Base-by-base conservation (phyloP, 2,888 invertebrate species). In the Sturmia bella region DNA sequence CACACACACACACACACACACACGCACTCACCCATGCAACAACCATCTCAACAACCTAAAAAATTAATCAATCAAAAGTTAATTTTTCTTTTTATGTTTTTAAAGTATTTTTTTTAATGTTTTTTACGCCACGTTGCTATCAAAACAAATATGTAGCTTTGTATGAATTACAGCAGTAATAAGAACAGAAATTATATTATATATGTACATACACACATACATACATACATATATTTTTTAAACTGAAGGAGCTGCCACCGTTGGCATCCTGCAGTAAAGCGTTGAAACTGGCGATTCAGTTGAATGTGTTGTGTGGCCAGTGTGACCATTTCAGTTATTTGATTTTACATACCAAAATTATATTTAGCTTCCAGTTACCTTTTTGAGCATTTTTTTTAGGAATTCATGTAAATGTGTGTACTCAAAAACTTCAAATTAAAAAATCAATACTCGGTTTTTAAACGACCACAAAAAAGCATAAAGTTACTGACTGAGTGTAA, bases 1-100 rank as follows among this genome's bases (percentile, higher is more conserved):
- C 17, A 19, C 6, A 15, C 24, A 41, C 12, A 27, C 27, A 45
- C 9, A 9, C 2, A 50, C 9, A 56, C 39, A 66, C 4, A 50
- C 17, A 13, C 17, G n/a, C 6, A 15, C 24, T 27, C 12, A 27
- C 27, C 41, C 9, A 9, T 1, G n/a, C n/a, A n/a, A 19, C 45
- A n/a, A 15, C 11, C 59, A 50, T 19, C 27, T 19, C 17, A 12
- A 17, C 27, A 61, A 39, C 15, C 19, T 21, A 48, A 37, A 52
- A 66, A 75, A 76, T 73, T 80, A 80, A 74, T 80, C 80, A 80
- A 80, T 80, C 76, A 80, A 80, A 80, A 76, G 66, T 59, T 76
- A 72, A 72, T 75, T 75, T 72, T 56, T 21, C 32, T 41, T 57
- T 57, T 39, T 57, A 4, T 24, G 9, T 43, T 70, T 57, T 59